Evolutionary conservation across 2,797 vertebrate genomes (phyloP).

Genomic region (Tadarida brasiliensis): DNA sequence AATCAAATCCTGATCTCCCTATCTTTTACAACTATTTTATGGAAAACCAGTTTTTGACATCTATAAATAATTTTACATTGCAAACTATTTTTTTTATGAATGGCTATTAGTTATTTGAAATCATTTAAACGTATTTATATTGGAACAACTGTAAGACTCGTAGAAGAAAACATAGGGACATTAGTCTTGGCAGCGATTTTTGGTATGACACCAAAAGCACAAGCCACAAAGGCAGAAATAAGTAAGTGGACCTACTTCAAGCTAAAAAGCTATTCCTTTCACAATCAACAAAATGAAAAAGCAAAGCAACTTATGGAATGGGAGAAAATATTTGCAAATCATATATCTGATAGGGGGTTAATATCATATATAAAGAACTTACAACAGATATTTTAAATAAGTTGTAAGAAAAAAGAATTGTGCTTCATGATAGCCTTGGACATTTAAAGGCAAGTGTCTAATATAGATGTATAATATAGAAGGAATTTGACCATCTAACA

Average conservation of each 20-base stretch:
- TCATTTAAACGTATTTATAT: conserved; percentile 15
- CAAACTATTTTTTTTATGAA: neutral
- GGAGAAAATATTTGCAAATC: conserved; percentile 4
- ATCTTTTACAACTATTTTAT: conserved; percentile 56
- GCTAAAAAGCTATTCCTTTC: neutral
- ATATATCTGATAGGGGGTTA: neutral
- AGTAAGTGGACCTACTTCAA: neutral
- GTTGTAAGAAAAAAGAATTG: conserved; percentile 11
- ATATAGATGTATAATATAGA: neutral
- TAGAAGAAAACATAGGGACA: neutral
- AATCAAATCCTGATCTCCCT: conserved; percentile 3
- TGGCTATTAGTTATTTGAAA: conserved; percentile 4
- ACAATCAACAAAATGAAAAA: neutral
- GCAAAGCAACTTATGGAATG: neutral
- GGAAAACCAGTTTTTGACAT: conserved; percentile 50
- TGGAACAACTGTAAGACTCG: conserved; percentile 35
- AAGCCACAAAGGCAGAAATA: neutral
- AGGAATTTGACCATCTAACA: conserved; percentile 34
- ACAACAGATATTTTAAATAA: neutral
- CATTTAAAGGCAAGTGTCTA: conserved; percentile 37
- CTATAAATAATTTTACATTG: conserved; percentile 55
- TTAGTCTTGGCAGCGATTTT: conserved; percentile 22
- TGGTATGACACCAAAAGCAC: neutral
- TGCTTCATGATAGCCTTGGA: conserved; percentile 8
- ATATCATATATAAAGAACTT: neutral